Percentiles rank a stretch among this genome's conserved stretches.
Evolutionary conservation across 2,888 invertebrate species (phyloP).

Genomic region (Euspilapteryx auroguttella): DNA sequence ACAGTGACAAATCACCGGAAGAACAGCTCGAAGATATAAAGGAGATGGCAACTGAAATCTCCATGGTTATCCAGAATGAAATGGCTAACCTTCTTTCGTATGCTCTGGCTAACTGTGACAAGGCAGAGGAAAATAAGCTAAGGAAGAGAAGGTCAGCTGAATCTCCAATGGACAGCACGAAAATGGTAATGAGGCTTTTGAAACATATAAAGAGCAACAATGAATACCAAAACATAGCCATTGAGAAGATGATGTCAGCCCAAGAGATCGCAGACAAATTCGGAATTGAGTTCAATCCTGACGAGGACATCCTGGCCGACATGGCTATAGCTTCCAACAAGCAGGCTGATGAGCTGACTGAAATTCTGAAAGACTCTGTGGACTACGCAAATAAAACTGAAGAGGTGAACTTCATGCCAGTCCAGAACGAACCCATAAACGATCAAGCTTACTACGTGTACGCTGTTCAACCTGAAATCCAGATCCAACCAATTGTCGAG

Average conservation of each 20-base stretch:
- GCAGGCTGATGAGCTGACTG: constrained; percentile 32
- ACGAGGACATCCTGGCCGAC: constrained; percentile 36
- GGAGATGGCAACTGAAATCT: constrained; percentile 29
- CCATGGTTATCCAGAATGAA: constrained; percentile 28
- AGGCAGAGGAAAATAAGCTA: constrained; percentile 15
- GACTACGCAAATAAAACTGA: constrained; percentile 16
- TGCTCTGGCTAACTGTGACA: constrained; percentile 20
- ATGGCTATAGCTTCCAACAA: constrained; percentile 34
- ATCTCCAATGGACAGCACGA: constrained; percentile 36
- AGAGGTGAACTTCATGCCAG: constrained; percentile 13
- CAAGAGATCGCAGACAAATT: constrained; percentile 51
- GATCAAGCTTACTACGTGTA: not conserved
- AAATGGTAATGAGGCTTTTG: constrained; percentile 31
- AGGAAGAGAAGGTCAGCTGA: constrained; percentile 33
- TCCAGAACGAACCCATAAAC: constrained; percentile 5
- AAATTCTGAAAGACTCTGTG: constrained; percentile 26
- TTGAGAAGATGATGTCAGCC: constrained; percentile 51
- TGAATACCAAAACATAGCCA: constrained; percentile 47
- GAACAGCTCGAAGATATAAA: constrained; percentile 41
- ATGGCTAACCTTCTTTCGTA: constrained; percentile 29
- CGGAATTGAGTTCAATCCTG: constrained; percentile 38
- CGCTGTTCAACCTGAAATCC: not conserved
- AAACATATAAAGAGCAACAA: constrained; percentile 45
- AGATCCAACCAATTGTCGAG: constrained; percentile 1
- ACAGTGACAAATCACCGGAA: constrained; percentile 28